Conservation (phyloP, 2,888 invertebrate genomes). For the Heliconius ethilla region DNA sequence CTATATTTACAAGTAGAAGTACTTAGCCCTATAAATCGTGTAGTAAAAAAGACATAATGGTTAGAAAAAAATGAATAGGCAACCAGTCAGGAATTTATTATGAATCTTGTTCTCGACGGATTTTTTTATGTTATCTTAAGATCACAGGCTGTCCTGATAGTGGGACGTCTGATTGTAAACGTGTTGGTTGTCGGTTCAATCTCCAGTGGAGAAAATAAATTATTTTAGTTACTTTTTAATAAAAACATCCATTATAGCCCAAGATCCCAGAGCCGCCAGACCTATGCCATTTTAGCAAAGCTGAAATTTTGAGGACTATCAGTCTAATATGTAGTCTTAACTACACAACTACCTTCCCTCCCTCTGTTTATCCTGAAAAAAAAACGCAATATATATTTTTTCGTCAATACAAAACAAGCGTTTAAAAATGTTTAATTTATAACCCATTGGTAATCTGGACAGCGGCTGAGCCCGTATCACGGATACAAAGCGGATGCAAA, state of each 20-base stretch:
- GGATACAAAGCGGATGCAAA: constrained; percentile 20
- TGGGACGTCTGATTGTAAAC: too few relatives aligned
- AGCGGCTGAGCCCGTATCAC: constrained; percentile 2
- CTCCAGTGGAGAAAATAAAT: neutral
- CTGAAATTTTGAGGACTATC: too few relatives aligned
- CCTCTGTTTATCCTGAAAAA: too few relatives aligned
- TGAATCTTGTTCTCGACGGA: neutral
- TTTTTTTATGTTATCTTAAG: neutral
- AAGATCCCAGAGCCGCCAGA: too few relatives aligned
- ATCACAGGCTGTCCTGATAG: neutral
- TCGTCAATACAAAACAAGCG: too few relatives aligned
- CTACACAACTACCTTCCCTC: too few relatives aligned
- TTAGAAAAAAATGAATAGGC: neutral
- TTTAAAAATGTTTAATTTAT: neutral
- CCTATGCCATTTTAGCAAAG: too few relatives aligned
- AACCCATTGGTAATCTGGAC: neutral
- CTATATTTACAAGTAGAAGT: neutral
- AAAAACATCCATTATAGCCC: too few relatives aligned
- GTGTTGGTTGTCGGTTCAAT: neutral
- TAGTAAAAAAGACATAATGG: neutral
- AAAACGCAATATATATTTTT: too few relatives aligned
- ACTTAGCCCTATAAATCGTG: neutral
- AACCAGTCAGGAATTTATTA: neutral
- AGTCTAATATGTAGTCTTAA: too few relatives aligned
- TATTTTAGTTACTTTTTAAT: too few relatives aligned